Base-by-base conservation (phyloP, 1,140 invertebrate genomes). In the Drosophila sp. region DNA sequence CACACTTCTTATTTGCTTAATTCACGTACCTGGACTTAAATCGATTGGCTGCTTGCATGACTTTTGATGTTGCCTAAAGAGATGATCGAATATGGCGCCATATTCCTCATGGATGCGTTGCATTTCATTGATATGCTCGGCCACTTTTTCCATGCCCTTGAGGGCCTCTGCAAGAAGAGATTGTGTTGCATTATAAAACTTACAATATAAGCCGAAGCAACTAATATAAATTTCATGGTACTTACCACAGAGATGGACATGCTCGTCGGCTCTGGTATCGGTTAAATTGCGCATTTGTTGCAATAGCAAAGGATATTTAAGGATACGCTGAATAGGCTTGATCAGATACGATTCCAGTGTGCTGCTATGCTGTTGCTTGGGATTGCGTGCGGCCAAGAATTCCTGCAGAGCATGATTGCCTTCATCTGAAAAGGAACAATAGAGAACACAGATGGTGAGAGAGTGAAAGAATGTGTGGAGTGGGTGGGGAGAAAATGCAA, bases 91-190 rank as follows among this genome's bases (percentile, higher is more conserved):
- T 92, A 99, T 98, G 75, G 97, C 97, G 68, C 98, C 98, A 93
- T 99, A 99, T 93, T 99, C 98, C 94, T 99, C 98, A 92, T 99
- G 98, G 90, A 99, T 99, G 93, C 98, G 95, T 94, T 99, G 98
- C 98, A 99, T 99, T 94, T 99, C 98, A 93, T 99, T 99, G 80
- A 99, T 99, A 92, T 99, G 98, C 93, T 99, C 98, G n/a, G 98
- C 98, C 61, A 99, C 98, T 92, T 98, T 98, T 92, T 99, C 98
- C 98, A 99, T 99, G 68, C 97, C 97, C 91, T 97, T 97, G 30
- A 98, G 93, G 66, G 97, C 97, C 94, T 98, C 97, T 97, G 94
- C 25, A 30, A 25, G 54, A 5, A 23, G 1, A 25, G 23, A n/a
- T 40, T 5, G 3, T 38, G 1, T 33, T 32, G 11, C 8, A 44